phyloP scores from a whole-genome alignment of 2,797 vertebrate species.

The Cuculus canorus region DNA sequence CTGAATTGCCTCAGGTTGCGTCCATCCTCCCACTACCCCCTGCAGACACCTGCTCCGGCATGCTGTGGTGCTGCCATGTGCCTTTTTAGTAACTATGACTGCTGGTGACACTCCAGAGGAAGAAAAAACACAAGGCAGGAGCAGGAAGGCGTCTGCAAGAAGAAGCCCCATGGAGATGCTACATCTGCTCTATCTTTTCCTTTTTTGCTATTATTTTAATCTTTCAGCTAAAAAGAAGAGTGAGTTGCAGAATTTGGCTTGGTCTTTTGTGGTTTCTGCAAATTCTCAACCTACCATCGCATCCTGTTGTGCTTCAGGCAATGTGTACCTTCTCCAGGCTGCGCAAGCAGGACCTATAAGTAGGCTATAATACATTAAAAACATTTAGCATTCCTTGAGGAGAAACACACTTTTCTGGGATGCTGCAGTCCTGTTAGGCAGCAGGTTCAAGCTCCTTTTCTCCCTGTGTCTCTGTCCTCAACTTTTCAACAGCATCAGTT shows the following conservation, averaged over 20 bases:
- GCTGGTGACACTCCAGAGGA: not conserved
- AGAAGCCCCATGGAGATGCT: slow-evolving; percentile 34
- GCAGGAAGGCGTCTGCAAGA: not conserved
- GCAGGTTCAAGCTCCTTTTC: not conserved
- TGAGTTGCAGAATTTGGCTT: not conserved
- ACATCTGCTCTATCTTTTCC: slow-evolving; percentile 44
- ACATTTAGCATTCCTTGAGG: not conserved
- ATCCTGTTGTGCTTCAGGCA: slow-evolving; percentile 38
- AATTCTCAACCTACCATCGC: not conserved
- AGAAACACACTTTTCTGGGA: not conserved
- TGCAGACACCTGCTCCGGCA: fast-evolving
- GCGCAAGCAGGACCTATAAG: not conserved
- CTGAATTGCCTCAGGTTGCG: not conserved
- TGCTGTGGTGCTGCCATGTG: not conserved
- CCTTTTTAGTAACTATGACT: not conserved
- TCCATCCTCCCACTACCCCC: not conserved
- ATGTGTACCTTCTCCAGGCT: not conserved
- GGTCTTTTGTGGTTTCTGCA: slow-evolving; percentile 19
- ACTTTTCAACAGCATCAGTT: not conserved
- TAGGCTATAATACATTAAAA: not conserved
- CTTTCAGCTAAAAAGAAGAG: not conserved
- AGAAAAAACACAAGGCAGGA: not conserved
- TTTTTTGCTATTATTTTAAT: slow-evolving; percentile 25
- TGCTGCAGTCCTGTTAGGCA: not conserved
- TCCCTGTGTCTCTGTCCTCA: not conserved